A percentile compares a stretch with the other conserved stretches of the same genome.
Evolutionary conservation across 2,888 invertebrate species (phyloP).

Genomic region (Brachypterus glaber): DNA sequence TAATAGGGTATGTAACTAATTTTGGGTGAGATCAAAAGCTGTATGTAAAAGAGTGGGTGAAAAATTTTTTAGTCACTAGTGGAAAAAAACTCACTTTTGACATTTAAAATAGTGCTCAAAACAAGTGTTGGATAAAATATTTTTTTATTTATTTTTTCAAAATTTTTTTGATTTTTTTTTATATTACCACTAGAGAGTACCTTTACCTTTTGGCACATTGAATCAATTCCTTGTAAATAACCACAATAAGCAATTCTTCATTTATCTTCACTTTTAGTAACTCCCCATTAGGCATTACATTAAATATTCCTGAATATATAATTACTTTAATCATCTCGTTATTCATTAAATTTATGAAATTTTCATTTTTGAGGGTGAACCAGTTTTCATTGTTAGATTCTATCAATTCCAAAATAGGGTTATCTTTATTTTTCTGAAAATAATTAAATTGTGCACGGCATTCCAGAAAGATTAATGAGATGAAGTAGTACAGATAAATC

Average conservation of each 20-base stretch:
- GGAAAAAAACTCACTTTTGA: too few species aligned
- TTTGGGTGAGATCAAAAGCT: too few species aligned
- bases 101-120: too few species aligned
- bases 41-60: too few species aligned
- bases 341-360: conserved; percentile 18
- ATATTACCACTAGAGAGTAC: conserved; percentile 4
- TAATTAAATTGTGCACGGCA: too few species aligned
- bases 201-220: conserved; percentile 32
- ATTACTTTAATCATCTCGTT: conserved; percentile 23
- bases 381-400: conserved; percentile 18
- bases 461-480: too few species aligned
- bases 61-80: too few species aligned
- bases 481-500: too few species aligned
- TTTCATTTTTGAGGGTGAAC: conserved; percentile 17
- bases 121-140: too few species aligned
- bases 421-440: conserved; percentile 21
- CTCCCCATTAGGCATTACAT: conserved; percentile 21
- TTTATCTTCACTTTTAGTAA: conserved; percentile 21
- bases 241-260: conserved; percentile 26
- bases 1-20: too few species aligned
- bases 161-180: conserved; percentile 7
- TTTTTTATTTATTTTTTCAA: too few species aligned
- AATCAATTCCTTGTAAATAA: conserved; percentile 31
- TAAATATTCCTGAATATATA: conserved; percentile 26
- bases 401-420: conserved; percentile 22